These are phyloP conservation scores for Drosophila cardini DNA, from an alignment of 1,140 invertebrate species.

Conservation along the genomic window DNA sequence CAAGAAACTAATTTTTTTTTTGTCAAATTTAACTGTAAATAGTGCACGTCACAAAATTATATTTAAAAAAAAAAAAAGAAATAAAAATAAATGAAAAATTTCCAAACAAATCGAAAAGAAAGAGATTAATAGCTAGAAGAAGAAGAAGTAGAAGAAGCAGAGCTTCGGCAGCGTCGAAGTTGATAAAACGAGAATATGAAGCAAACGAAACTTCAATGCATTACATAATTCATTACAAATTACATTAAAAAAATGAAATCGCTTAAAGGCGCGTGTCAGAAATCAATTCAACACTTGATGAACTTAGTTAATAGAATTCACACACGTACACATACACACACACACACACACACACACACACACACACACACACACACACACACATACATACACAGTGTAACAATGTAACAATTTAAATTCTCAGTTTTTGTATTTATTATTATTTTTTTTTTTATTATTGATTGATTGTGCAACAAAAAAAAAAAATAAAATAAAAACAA, in stretches of 20 bases:
- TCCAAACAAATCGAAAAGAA: neutral
- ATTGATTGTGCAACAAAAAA: slow-evolving; percentile 51
- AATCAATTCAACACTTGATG: slow-evolving; percentile 29
- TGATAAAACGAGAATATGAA: neutral
- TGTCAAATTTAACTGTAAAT: slow-evolving; percentile 54
- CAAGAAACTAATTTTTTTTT: slow-evolving; percentile 17
- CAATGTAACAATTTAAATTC: slow-evolving; percentile 25
- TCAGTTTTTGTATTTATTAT: neutral
- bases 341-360: slow-evolving; percentile 17
- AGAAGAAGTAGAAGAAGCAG: neutral
- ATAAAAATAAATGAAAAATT: neutral
- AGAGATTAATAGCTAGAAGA: neutral
- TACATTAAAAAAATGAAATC: slow-evolving; percentile 5
- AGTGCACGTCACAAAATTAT: slow-evolving; percentile 25
- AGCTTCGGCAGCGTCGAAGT: slow-evolving; percentile 17
- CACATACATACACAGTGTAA: slow-evolving; percentile 6
- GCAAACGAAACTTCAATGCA: slow-evolving; percentile 4
- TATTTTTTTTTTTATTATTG: slow-evolving; percentile 9
- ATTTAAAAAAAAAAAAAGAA: neutral
- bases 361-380: slow-evolving; percentile 21
- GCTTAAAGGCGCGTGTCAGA: slow-evolving; percentile 4
- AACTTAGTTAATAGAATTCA: slow-evolving; percentile 30
- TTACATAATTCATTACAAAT: slow-evolving; percentile 19
- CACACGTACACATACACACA: slow-evolving; percentile 9
- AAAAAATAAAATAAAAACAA: too few relatives aligned